Base-by-base conservation (phyloP, 2,113 vertebrate genomes). In the Agapornis roseicollis region DNA sequence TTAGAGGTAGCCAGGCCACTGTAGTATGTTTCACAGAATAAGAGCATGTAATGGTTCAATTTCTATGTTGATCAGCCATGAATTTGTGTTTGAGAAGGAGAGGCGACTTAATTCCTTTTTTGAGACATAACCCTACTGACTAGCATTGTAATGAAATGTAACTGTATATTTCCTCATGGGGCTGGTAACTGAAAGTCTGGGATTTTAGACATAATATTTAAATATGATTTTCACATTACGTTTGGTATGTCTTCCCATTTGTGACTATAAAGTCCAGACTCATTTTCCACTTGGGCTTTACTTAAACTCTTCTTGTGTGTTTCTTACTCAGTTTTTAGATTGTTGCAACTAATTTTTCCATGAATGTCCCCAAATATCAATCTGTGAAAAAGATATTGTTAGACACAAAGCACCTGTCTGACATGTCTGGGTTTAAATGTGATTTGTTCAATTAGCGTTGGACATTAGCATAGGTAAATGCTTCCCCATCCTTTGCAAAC, bases 181-280 rank as follows among this genome's bases (percentile, higher is more conserved):
- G 29, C 17, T 63, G 18, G 46, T 71, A 91, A 88, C 64, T 71
- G 76, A 90, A 83, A 96, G 76, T 77, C 39, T 71, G 77, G 68
- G 68, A 71, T 90, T 95, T 91, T 60, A 93, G 88, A 80, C n/a
- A 70, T 91, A 47, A 68, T 91, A 92, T 86, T 92, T 56, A 90
- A 84, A 96, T 91, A 93, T 78, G 55, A 95, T 82, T 91, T 95
- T 94, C 79, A 80, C 93, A 88, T 96, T 92, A 52, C 76, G 39
- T 92, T 91, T 77, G 37, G 60, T 95, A 90, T 88, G 68, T 78
- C 50, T 78, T 94, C 50, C 33, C 42, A 39, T 88, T 89, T 83
- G 82, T 90, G 68, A 35, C 84, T 94, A 39, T 90, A 44, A 93
- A 89, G 42, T 80, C 71, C 60, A 85, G 72, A 35, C 64, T 93